Evolutionary conservation across 2,797 vertebrate genomes (phyloP), one percentile per base, ranked within the genome.

Genomic region (Octomys mimax): DNA sequence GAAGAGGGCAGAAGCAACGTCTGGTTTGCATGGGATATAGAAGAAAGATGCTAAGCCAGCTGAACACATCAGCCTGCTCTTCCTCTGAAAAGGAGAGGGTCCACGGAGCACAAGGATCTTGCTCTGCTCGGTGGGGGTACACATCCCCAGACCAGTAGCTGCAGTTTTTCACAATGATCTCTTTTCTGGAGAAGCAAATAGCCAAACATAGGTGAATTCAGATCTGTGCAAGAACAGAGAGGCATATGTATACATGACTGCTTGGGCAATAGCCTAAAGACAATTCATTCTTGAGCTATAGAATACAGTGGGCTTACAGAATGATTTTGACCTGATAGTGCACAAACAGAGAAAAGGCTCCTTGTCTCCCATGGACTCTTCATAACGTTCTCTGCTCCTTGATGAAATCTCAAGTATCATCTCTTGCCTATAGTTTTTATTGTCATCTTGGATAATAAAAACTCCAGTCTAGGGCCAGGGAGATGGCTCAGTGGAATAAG

Each of bases 231-330:
- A 24, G 52, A 68, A 14, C 39, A 2, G 19, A 54, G 24, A 2
- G 0, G 39, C 49, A n/a, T 11, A 19, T 26, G 33, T 4, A 19
- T 1, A 0, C 3, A 13, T 0, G 5, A 36, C 59, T 21, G 33
- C 83, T 62, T 31, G 42, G 95, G 75, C 54, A 18, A 10, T 3
- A 71, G 21, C 39, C 1, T 1, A 18, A 39, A 26, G 49, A 59
- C 19, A 33, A 64, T 19, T 6, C 31, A 19, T 0, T n/a, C 52
- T 12, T 19, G 64, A 66, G 16, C n/a, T 8, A 11, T 24, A 6
- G 16, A 3, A 0, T 19, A 1, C 0, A 5, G 18, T 28, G 78
- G 28, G 46, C 9, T 54, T 33, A 4, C 24, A 36, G 22, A 82
- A 10, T 31, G 61, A 28, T 46, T 77, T 77, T 39, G 54, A 78